phyloP scores from a whole-genome alignment of 2,888 invertebrate species.

The Parnassius mnemosyne region DNA sequence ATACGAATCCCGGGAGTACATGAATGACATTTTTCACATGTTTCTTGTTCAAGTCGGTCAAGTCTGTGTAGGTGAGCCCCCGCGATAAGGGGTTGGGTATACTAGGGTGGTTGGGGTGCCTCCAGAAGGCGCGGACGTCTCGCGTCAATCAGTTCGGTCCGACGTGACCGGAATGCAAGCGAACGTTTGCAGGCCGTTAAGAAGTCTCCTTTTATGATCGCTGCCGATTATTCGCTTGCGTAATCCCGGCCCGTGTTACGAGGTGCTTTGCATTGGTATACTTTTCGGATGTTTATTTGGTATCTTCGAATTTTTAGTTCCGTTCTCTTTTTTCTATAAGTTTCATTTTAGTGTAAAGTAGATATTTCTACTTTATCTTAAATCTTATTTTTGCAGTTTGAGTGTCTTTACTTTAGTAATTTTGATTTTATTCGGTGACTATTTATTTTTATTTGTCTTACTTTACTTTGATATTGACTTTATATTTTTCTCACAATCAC shows the following conservation, averaged over 20 bases:
- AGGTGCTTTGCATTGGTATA: constrained; percentile 30
- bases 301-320: constrained; percentile 23
- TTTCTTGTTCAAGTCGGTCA: constrained; percentile 70
- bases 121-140: constrained; percentile 69
- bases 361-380: too few relatives aligned
- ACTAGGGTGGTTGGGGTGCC: constrained; percentile 26
- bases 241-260: constrained; percentile 41
- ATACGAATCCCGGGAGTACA: constrained; percentile 58
- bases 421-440: too few relatives aligned
- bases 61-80: constrained; percentile 42
- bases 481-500: too few relatives aligned
- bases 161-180: constrained; percentile 73
- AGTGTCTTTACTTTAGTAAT: too few relatives aligned
- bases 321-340: constrained; percentile 8
- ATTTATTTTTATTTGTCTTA: too few relatives aligned
- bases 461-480: too few relatives aligned
- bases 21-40: constrained; percentile 79
- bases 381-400: too few relatives aligned
- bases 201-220: constrained; percentile 59
- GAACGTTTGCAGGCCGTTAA: constrained; percentile 54
- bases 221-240: constrained; percentile 53
- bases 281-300: constrained; percentile 24
- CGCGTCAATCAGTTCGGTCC: constrained; percentile 76
- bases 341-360: too few relatives aligned
- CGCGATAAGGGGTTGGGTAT: constrained; percentile 35